Evolutionary conservation across 2,113 vertebrate species (phyloP), one percentile per base, ranked within the genome.

Genomic region (Apistogramma diplotaenia): DNA sequence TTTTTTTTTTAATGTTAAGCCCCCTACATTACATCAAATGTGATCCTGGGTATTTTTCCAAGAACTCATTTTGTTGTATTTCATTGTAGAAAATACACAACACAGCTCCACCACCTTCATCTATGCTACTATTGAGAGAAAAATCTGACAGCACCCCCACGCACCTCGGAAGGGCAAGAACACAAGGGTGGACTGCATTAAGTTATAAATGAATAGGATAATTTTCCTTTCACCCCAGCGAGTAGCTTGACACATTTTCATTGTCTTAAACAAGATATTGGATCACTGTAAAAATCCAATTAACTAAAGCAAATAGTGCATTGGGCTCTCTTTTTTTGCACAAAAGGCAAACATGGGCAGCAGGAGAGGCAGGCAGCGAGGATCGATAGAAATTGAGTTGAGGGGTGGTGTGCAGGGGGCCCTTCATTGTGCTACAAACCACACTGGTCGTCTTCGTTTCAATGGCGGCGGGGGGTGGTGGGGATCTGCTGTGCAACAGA

Each of bases 371-470:
- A 85, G 89, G 15, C 87, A 83, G 80, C 73, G 6, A 23, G 76
- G 91, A 96, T 95, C 94, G 85, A 94, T 93, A 94, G 93, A 93
- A 93, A 96, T 53, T 53, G 88, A 92, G 93, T 92, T 85, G 8
- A 90, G 82, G 55, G 58, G 83, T 87, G 88, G 89, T 81, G 86
- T 76, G 87, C 60, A 78, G 81, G 91, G 82, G 90, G 89, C 84
- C 83, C 78, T 91, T 75, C 46, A 81, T 93, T 95, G 94, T 91
- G 83, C 92, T 87, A 51, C 85, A 91, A 94, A 92, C 83, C 95
- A 91, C 92, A 88, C 87, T 61, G 78, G 82, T 78, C 87, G 85
- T 82, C 89, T 92, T 91, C 81, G 80, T 91, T 92, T 93, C 88
- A 93, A 90, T 85, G 89, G 91, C 81, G 65, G 86, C 62, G 33